A percentile compares a stretch with the other conserved stretches of the same genome.
Conservation (phyloP, 2,113 vertebrate species). For the Syrrhaptes paradoxus region DNA sequence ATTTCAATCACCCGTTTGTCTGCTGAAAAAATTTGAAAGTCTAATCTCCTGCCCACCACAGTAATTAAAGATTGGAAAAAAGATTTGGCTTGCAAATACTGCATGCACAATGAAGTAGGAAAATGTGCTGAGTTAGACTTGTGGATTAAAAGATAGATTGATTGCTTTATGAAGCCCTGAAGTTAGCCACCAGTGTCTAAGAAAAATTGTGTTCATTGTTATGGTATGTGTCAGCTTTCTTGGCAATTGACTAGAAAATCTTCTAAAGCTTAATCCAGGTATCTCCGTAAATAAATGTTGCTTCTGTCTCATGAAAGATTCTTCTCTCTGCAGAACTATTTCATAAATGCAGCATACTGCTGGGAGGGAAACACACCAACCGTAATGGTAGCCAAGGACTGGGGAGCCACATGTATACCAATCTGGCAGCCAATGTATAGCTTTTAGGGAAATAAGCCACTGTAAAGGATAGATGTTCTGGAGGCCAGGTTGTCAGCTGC, state of each 20-base stretch:
- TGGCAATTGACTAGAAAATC: neutral
- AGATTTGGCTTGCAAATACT: neutral
- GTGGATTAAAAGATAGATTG: neutral
- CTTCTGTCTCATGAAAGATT: neutral
- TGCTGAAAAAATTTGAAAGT: neutral
- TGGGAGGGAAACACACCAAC: neutral
- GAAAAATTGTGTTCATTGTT: neutral
- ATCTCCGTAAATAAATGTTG: neutral
- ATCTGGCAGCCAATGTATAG: neutral
- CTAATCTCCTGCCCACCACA: neutral
- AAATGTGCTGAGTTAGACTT: neutral
- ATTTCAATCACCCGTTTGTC: neutral
- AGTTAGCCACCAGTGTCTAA: neutral
- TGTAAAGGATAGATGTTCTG: neutral
- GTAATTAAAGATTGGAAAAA: conserved; percentile 11
- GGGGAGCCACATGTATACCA: fast-evolving
- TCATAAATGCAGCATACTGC: fast-evolving
- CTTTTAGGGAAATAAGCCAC: neutral
- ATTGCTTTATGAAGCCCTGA: neutral
- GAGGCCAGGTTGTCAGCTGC: neutral
- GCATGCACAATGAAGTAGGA: neutral
- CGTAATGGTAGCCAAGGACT: neutral
- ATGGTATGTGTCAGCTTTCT: neutral
- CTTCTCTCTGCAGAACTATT: neutral
- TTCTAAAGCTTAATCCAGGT: neutral